These are phyloP conservation scores for Meloidogyne hapla DNA, from an alignment of 1,140 invertebrate genomes.

Conservation along the genomic window DNA sequence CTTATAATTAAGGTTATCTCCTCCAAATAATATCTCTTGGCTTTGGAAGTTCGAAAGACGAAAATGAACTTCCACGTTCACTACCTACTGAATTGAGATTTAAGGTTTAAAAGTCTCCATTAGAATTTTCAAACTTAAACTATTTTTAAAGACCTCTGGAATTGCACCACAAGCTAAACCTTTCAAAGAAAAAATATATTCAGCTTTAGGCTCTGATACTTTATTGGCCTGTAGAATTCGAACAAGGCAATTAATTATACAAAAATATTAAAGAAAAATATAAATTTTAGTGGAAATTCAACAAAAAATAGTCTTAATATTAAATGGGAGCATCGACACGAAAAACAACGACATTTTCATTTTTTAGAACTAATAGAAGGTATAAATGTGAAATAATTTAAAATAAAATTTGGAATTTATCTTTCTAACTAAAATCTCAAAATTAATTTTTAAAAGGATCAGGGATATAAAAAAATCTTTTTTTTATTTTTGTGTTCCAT, in stretches of 20 bases:
- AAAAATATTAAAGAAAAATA: background rate
- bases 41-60: background rate
- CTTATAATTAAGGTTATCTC: slow-evolving; percentile 22
- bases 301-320: slow-evolving; percentile 1
- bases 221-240: slow-evolving; percentile 20
- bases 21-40: slow-evolving; percentile 19
- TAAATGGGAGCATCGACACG: slow-evolving; percentile 11
- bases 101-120: slow-evolving; percentile 3
- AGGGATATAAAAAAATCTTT: too few relatives aligned
- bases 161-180: slow-evolving; percentile 20
- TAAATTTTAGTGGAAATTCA: slow-evolving; percentile 14
- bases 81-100: slow-evolving; percentile 13
- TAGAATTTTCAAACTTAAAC: background rate
- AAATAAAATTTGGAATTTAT: too few relatives aligned
- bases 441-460: too few relatives aligned
- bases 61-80: slow-evolving; percentile 4
- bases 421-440: too few relatives aligned
- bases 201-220: slow-evolving; percentile 4
- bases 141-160: slow-evolving; percentile 16
- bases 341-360: slow-evolving; percentile 5
- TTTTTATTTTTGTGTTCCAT: too few relatives aligned
- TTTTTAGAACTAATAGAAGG: background rate
- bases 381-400: background rate
- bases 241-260: background rate
- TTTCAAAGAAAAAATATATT: slow-evolving; percentile 14